phyloP scores from a whole-genome alignment of 2,113 vertebrate genomes.

The Prionailurus viverrinus region DNA sequence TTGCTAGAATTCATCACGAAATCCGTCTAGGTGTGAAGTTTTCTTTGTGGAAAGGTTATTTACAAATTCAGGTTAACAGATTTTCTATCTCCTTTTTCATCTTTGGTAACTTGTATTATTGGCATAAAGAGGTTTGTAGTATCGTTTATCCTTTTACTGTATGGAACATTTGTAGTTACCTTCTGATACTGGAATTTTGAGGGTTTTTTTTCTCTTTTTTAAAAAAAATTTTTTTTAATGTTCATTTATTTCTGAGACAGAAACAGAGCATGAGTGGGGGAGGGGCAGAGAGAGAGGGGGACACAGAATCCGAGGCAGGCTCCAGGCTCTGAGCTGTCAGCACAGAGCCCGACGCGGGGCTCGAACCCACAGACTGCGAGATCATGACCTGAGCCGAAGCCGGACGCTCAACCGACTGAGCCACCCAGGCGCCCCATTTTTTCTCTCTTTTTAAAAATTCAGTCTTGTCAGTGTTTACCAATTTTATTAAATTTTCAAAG shows the following conservation, averaged over 20 bases:
- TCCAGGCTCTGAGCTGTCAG: too few relatives aligned
- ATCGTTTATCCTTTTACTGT: neutral
- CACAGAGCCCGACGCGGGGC: too few relatives aligned
- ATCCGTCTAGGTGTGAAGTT: neutral
- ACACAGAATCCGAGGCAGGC: too few relatives aligned
- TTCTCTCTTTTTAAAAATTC: too few relatives aligned
- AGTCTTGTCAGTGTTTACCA: neutral
- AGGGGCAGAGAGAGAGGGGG: too few relatives aligned
- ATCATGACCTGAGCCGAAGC: too few relatives aligned
- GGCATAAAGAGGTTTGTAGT: neutral
- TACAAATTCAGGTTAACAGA: neutral
- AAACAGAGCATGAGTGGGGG: too few relatives aligned
- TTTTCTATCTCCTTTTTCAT: neutral
- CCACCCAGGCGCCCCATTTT: too few relatives aligned
- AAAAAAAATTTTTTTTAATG: too few relatives aligned
- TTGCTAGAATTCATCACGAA: neutral
- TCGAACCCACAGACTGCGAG: too few relatives aligned
- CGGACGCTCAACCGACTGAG: too few relatives aligned
- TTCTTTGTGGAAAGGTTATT: neutral
- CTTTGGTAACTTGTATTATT: neutral
- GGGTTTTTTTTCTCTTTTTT: neutral
- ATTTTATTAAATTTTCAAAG: slow-evolving; percentile 14
- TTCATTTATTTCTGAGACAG: too few relatives aligned
- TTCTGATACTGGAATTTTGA: neutral
- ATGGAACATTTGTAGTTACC: neutral